Conservation (phyloP, 30 jellyfish, hydroid and myxozoan genomes). For the Pseudorhiza aurosa region DNA sequence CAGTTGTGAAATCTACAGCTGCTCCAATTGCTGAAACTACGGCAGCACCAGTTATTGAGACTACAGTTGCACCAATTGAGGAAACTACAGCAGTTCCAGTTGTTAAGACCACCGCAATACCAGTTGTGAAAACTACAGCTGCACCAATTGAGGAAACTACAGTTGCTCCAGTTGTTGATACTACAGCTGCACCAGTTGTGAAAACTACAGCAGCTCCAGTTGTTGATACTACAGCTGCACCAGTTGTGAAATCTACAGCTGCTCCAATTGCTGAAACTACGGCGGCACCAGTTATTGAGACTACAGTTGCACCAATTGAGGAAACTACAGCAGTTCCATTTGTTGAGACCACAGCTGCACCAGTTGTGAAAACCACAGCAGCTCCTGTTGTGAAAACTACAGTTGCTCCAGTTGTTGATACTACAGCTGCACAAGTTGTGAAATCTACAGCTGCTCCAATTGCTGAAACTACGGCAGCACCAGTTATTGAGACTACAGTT, state of each 20-base stretch:
- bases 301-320: constrained; percentile 1
- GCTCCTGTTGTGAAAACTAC: constrained; percentile 38
- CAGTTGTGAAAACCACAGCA: constrained; percentile 3
- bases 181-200: not conserved
- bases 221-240: not conserved
- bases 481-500: not conserved
- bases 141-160: constrained; percentile 7
- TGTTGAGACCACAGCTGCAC: constrained; percentile 40
- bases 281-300: not conserved
- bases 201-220: constrained; percentile 15
- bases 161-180: constrained; percentile 4
- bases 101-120: not conserved
- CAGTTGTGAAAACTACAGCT: not conserved
- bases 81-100: not conserved
- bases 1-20: constrained; percentile 6
- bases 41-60: constrained; percentile 9
- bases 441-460: constrained; percentile 23
- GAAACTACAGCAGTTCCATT: constrained; percentile 14
- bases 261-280: constrained; percentile 10
- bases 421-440: not conserved
- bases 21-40: constrained; percentile 16
- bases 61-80: not conserved
- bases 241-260: not conserved
- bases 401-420: constrained; percentile 29
- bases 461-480: not conserved